These are phyloP conservation scores for Meleagris gallopavo DNA, from an alignment of 2,113 vertebrate genomes.

Conservation along the genomic window DNA sequence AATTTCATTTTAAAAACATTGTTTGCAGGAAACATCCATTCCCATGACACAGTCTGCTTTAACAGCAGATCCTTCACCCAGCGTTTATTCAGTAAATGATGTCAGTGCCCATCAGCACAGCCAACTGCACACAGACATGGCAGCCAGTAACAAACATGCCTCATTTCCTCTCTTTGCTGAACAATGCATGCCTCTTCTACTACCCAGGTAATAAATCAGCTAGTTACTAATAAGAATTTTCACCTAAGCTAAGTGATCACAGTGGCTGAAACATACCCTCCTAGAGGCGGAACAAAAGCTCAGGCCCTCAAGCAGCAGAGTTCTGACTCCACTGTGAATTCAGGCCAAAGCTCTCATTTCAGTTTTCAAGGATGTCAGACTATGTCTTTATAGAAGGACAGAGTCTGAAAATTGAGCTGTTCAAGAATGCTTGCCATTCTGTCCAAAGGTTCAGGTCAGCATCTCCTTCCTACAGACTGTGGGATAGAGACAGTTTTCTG, in stretches of 20 bases:
- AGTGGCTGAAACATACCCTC: background rate
- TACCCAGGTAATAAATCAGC: background rate
- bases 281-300: background rate
- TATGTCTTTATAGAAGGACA: constrained; percentile 45
- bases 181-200: background rate
- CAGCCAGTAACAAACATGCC: background rate
- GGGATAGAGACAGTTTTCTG: background rate
- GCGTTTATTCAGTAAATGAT: background rate
- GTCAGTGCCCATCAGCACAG: constrained; percentile 1
- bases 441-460: background rate
- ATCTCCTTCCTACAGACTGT: background rate
- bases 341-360: background rate
- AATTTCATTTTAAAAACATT: background rate
- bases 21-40: background rate
- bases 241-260: background rate
- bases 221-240: background rate
- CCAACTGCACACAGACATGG: background rate
- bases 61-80: background rate
- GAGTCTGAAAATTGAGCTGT: constrained; percentile 63
- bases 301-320: background rate
- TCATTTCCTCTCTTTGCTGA: background rate
- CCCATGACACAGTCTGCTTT: background rate
- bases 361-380: background rate
- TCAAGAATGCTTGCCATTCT: constrained; percentile 46
- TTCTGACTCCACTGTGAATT: background rate